Evolutionary conservation across 23 tunicate species (phyloP), one percentile per base, ranked within the genome.

Genomic region (Oikopleura vanhoeffeni): DNA sequence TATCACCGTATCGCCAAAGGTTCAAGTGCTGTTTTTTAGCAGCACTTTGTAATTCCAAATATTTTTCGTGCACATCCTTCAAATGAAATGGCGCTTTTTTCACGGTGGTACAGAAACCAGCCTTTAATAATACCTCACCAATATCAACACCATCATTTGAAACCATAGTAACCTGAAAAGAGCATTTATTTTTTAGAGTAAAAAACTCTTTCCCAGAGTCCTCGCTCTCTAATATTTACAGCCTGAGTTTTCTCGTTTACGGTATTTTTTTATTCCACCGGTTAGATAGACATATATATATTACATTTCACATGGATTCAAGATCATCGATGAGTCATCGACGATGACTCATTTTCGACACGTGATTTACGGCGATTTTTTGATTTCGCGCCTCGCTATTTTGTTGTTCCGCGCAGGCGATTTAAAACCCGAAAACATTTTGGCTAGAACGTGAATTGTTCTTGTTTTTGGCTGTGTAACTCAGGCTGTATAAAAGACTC

Each of bases 1-100:
- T 93, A 87, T 93, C 98, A 8, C 98, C 98, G 83, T 93, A 93
- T 82, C 98, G 64, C 98, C 98, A 93, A 60, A 93, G 83, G 41
- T 93, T 93, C 84, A 93, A 57, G 94, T 90, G 98, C n/a, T 85
- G 57, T 60, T 87, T 86, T 88, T 88, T 93, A 32, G 98, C 98
- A 40, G 86, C 85, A 39, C 88, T 87, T 60, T 93, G 98, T 40
- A 83, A 89, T 35, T 79, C 83, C n/a, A 40, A 30, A 71, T 87
- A 93, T 41, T 93, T 93, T 8, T 83, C 40, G 57, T 87, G 34
- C 84, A 93, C 35, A 57, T 86, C 86, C 58, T 77, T 67, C 76
- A 93, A 75, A 32, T 93, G 85, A 42, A 86, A 86, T 85, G 90
- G 94, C 1, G 85, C 32, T 41, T 93, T 64, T 75, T 88, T 93